Base-by-base conservation (phyloP, 2,888 invertebrate genomes). In the Andricus quercusramuli region DNA sequence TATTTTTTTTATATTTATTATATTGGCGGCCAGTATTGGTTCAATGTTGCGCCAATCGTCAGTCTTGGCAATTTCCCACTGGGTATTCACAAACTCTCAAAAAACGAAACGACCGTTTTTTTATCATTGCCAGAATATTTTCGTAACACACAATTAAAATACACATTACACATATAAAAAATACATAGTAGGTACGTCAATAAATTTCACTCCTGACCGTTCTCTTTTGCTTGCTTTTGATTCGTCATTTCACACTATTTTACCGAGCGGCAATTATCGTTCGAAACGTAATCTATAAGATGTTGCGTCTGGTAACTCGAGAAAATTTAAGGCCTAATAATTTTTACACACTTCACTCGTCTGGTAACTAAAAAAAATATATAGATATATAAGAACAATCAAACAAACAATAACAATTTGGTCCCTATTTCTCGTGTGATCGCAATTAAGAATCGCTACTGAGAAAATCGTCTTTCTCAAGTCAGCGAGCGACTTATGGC, bases 321-420 rank as follows among this genome's bases (percentile, higher is more conserved):
- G 29, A 74, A 51, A 74, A 74, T 74, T 74, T 74, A 59, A 74
- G 74, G 74, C 74, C 74, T 74, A 51, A 74, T 74, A 51, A 74
- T 74, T 56, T 74, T 29, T 29, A 74, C 29, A 74, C n/a, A 74
- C 56, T 59, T 74, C 74, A 74, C 56, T 32, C 74, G 32, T 56
- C 37, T 74, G 74, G 74, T 74, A 74, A 74, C 74, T 74, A 74
- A 74, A 59, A 22, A 68, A 68, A 68, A 68, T 70, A 70, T 74
- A 74, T 74, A 56, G 74, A 74, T 56, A 74, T 74, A 74, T 56
- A 74, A 56, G 74, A 74, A 74, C 74, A 74, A 74, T 74, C 74
- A 74, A 74, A 74, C 74, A 74, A 74, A 74, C 74, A 74, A 74
- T 74, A 74, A 74, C 74, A 74, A 74, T 74, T 74, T 74, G 74